Evolutionary conservation across 1,140 invertebrate species (phyloP), one percentile per base, ranked within the genome.

Genomic region (Megalonaias nervosa): DNA sequence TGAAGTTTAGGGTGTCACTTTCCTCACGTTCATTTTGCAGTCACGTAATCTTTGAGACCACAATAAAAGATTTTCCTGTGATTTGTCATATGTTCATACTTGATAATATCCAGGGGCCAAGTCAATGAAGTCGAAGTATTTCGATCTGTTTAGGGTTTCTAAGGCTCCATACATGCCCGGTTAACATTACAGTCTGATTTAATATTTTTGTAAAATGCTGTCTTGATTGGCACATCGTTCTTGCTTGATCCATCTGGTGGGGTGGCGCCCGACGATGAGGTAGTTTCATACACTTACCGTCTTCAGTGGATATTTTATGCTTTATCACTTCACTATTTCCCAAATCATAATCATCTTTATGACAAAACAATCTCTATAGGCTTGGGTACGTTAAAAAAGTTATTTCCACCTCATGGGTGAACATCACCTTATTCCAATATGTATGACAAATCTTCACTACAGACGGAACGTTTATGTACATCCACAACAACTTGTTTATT

Each of bases 221-320:
- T n/a, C n/a, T n/a, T n/a, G n/a, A n/a, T n/a, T n/a, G n/a, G n/a
- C n/a, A n/a, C n/a, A n/a, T n/a, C n/a, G n/a, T n/a, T 26, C 71
- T 17, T 6, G 67, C 62, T 26, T 74, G 62, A 55, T 74, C 31
- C 16, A 74, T 57, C 67, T 71, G 62, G 6, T 38, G 21, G 26
- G 75, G 68, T 17, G 67, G 67, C 12, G 71, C 48, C 48, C 75
- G 26, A 17, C 75, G 6, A 58, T 78, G 67, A 26, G 72, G 58
- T 48, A 79, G 76, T 48, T 78, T 81, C 9, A 81, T 72, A 17
- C 69, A 73, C 6, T 1, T n/a, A 1, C 17, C 15, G 66, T 81
- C 64, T 19, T n/a, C 67, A 1, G 79, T 48, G 17, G 72, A 69
- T n/a, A 78, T 81, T 13, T 38, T 48, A 57, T 81, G 72, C n/a